Evolutionary conservation across 2,113 vertebrate species (phyloP), one percentile per base, ranked within the genome.

Genomic region (Hydrochoerus hydrochaeris): DNA sequence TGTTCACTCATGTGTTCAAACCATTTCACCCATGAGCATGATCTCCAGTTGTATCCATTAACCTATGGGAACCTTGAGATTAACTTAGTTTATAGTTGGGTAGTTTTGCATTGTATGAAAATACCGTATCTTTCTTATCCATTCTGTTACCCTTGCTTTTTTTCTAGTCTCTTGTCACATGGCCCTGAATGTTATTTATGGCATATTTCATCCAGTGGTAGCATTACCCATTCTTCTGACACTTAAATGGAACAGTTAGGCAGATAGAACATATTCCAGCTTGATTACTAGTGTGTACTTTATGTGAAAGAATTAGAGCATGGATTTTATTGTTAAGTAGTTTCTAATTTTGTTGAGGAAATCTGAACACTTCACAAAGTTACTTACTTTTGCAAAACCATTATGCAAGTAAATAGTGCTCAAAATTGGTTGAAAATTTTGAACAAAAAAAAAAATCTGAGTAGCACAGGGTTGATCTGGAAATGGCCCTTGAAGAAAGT

Each of bases 301-400:
- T 41, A 86, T 57, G 44, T 77, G 41, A 90, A 75, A 90, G 30
- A 96, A 67, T 78, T 73, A 16, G 46, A 92, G 52, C 30, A 73
- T 2, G 1, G 84, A 69, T 96, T 92, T 91, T 83, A 85, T 81
- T 83, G 67, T 87, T 90, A 69, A 65, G 24, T 77, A 86, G n/a
- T 78, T 96, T 95, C n/a, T 93, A 41, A 85, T 84, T 90, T 85
- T 96, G 71, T 82, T 88, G 83, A 83, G 46, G 65, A 95, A 95
- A 90, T 12, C 38, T 11, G 52, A 49, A 86, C 22, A 57, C 38
- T 93, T 86, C 30, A 80, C 30, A 80, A 62, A 88, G 7, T 71
- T 17, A 16, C 0, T 3, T 69, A 67, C 46, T 54, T 95, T 91
- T 85, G 62, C 49, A 94, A 80, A 97, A 60, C 19, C 49, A 80